A percentile compares a stretch with the other conserved stretches of the same genome.
These are phyloP conservation scores for Propithecus deckenii DNA, from an alignment of 2,797 vertebrate species.

Conservation along the genomic window DNA sequence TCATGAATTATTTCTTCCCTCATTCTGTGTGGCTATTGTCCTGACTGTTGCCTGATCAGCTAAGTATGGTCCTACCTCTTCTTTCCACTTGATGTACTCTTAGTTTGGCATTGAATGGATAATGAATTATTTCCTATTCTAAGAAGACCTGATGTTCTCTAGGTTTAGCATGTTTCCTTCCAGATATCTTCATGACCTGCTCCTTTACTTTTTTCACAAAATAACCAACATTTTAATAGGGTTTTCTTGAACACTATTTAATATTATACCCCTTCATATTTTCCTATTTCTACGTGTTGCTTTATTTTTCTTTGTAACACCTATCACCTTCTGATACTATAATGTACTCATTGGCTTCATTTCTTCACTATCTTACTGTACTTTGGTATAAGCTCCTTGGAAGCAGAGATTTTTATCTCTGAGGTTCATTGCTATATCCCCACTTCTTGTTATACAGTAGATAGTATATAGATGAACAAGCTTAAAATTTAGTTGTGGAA, in stretches of 20 bases:
- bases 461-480: not conserved
- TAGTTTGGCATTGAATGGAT: not conserved
- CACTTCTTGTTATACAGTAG: not conserved
- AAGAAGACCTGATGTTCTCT: not conserved
- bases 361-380: not conserved
- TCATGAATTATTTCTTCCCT: not conserved
- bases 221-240: not conserved
- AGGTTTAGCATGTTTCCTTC: not conserved
- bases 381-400: not conserved
- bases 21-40: not conserved
- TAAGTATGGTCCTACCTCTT: not conserved
- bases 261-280: not conserved
- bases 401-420: not conserved
- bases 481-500: not conserved
- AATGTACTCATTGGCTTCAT: not conserved
- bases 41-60: not conserved
- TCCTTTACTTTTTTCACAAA: not conserved
- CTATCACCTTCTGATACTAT: not conserved
- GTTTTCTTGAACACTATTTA: not conserved
- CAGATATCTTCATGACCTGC: not conserved
- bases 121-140: too few species aligned
- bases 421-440: not conserved
- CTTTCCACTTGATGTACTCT: not conserved
- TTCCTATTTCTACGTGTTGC: not conserved
- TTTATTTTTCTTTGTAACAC: not conserved